phyloP scores from a whole-genome alignment of 2,888 invertebrate genomes.

The Apotomis capreana region DNA sequence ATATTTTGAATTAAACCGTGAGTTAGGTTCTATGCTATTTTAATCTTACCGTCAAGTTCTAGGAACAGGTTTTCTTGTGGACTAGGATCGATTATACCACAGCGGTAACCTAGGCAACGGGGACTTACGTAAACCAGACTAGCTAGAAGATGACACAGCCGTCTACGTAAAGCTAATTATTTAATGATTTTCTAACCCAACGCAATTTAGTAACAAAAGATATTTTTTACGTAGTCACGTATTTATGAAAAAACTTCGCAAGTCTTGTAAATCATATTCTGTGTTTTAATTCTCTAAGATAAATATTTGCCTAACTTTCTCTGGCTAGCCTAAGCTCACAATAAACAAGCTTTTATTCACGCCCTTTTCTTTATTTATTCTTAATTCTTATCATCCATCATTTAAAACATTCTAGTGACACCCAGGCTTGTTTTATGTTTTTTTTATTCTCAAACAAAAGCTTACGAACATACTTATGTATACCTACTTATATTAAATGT shows the following conservation, averaged over 20 bases:
- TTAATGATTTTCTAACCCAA: slow-evolving; percentile 6
- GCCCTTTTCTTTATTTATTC: no score
- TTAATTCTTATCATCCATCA: no score
- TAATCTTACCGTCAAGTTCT: slow-evolving; percentile 33
- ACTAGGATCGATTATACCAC: slow-evolving; percentile 46
- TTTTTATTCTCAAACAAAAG: no score
- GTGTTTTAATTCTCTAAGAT: no score
- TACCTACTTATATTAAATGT: no score
- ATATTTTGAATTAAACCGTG: slow-evolving; percentile 3
- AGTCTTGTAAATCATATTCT: no score
- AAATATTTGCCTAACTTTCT: no score
- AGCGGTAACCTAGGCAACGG: slow-evolving; percentile 44
- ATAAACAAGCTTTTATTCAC: no score
- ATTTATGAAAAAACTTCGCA: not conserved
- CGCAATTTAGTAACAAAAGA: not conserved
- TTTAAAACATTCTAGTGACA: no score
- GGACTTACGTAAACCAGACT: slow-evolving; percentile 32
- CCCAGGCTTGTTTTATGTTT: no score
- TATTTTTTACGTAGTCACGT: not conserved
- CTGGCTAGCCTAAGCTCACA: no score
- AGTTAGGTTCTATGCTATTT: slow-evolving; percentile 17
- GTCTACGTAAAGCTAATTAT: slow-evolving; percentile 18
- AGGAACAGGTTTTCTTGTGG: slow-evolving; percentile 37
- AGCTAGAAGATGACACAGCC: slow-evolving; percentile 13
- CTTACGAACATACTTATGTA: no score